Evolutionary conservation across 2,888 invertebrate species (phyloP), one percentile per base, ranked within the genome.

Genomic region (Trichogramma dendrolimi): DNA sequence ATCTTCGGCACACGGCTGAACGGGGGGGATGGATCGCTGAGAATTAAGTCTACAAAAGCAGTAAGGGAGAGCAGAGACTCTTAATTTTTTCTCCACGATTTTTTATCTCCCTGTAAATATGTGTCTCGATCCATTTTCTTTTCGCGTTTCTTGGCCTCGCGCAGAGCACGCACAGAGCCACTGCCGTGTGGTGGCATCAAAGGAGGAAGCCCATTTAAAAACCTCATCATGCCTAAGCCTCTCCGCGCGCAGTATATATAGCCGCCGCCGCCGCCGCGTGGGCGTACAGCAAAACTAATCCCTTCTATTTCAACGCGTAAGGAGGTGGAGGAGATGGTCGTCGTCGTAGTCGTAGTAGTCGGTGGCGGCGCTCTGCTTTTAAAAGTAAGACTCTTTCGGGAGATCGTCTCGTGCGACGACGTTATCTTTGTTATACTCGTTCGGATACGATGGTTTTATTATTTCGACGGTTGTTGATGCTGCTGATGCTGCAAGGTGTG

Each of bases 121-220:
- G 54, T 63, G 60, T 53, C 58, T 57, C 57, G 55, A 55, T 55
- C 49, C 58, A 62, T 57, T 44, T 64, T 61, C 62, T 61, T 65
- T 60, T 64, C 57, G 63, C 57, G 40, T 6, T 6, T 59, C 59
- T 47, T 51, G 54, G 46, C 52, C 52, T 43, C 50, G 10, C 42
- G 10, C 61, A 62, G 57, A 56, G 53, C 46, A 52, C 39, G 53
- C 56, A 56, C 43, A 11, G 53, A 52, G 51, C 14, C 61, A 63
- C 58, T 49, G 11, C 58, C 42, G 67, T 57, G 58, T 5, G 65
- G 63, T 68, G 69, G 72, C 77, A 78, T 79, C 79, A 79, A 79
- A 79, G 77, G 76, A 74, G 77, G 79, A 79, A 79, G n/a, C 79
- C 79, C 79, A 79, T 79, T 79, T 79, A 79, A 79, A 79, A 79